Base-by-base conservation (phyloP, 2,113 vertebrate species). In the Paedocypris sp. region DNA sequence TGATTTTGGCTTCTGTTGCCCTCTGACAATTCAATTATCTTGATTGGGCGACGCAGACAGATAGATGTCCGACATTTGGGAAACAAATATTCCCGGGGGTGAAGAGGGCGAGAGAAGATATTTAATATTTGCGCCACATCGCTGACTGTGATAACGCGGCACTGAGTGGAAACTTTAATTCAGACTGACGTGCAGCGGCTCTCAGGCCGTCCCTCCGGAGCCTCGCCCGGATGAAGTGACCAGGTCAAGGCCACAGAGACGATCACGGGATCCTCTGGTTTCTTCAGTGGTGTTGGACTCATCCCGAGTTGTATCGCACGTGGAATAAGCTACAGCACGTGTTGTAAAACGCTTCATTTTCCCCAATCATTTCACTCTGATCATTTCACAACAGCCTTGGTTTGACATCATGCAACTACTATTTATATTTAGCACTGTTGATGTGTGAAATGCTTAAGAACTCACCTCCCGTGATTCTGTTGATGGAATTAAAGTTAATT, bases 21-120 rank as follows among this genome's bases (percentile, higher is more conserved):
- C 57, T 53, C 60, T 18, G 43, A 63, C 48, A 67, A 57, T 47
- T 54, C 71, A 75, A 81, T 76, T 75, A 53, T 61, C 72, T 65
- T 72, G 65, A 67, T 71, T 46, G 65, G 60, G 32, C 32, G 33
- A 49, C 4, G 23, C 47, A 23, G 13, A 6, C 22, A 9, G 10
- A 15, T 33, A 2, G 23, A 48, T 2, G 3, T 35, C 11, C 36
- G 9, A 60, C 8, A 15, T 31, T 54, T 12, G 11, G 6, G 15
- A 70, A 62, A 61, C 50, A 6, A 11, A 4, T 5, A 6, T 33
- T 67, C 56, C 6, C 53, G 19, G 35, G 31, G 64, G 12, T 64
- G 60, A 59, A 32, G 46, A 39, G 8, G 20, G 1, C 6, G 8
- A 22, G 1, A 6, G 3, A 12, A 13, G 28, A 19, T 2, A 2